A percentile compares a stretch with the other conserved stretches of the same genome.
Conservation (phyloP, 2,888 invertebrate species). For the Antitype chi region DNA sequence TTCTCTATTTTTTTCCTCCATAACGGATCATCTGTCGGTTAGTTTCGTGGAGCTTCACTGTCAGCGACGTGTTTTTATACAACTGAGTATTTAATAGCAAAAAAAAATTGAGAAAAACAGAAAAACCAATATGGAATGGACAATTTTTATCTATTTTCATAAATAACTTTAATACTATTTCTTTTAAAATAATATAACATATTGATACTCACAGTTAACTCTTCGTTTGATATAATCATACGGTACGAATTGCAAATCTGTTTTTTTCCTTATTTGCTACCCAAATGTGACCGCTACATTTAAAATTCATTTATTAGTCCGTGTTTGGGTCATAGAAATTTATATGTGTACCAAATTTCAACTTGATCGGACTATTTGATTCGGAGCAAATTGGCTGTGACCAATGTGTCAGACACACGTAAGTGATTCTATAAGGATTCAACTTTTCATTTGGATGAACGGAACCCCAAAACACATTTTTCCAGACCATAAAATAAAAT, state of each 20-base stretch:
- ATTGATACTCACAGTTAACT: too few relatives aligned
- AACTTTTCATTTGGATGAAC: background rate
- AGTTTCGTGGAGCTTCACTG: conserved; percentile 22
- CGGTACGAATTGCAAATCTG: background rate
- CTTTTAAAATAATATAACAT: too few relatives aligned
- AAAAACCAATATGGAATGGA: too few relatives aligned
- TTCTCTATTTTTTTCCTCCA: conserved; percentile 35
- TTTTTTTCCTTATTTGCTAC: background rate
- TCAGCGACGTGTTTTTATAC: conserved; percentile 21
- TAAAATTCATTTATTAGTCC: background rate
- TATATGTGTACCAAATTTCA: background rate
- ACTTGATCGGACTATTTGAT: background rate
- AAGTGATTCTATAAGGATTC: background rate
- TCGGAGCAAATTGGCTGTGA: background rate
- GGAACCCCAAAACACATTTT: background rate
- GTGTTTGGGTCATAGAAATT: background rate
- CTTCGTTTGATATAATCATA: too few relatives aligned
- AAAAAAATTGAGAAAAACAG: background rate
- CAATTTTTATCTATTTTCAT: too few relatives aligned
- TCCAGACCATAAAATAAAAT: background rate
- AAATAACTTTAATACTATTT: too few relatives aligned
- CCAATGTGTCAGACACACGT: background rate
- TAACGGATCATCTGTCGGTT: conserved; percentile 14
- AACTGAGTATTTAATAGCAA: too few relatives aligned
- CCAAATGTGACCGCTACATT: background rate